phyloP scores from a whole-genome alignment of 2,888 invertebrate species.

The Lissonota sp. region DNA sequence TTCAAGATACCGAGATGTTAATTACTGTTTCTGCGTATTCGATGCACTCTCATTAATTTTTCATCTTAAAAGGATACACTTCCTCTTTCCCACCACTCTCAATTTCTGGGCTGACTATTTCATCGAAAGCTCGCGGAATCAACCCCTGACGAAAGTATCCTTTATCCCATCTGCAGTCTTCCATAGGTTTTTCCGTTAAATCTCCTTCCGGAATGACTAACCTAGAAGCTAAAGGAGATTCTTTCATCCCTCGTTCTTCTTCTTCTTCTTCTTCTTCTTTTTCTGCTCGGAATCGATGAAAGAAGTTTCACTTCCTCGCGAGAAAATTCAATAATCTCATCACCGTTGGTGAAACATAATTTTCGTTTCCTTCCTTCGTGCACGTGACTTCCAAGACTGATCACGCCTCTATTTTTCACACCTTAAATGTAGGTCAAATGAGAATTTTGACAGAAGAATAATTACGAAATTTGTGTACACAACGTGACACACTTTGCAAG shows the following conservation, averaged over 20 bases:
- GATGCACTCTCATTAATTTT: not conserved
- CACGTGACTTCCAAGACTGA: not conserved
- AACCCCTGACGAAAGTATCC: too few species aligned
- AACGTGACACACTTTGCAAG: not conserved
- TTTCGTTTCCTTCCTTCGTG: not conserved
- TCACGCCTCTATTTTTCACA: not conserved
- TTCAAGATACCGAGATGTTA: too few species aligned
- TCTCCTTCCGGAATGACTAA: too few species aligned
- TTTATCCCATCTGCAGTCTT: too few species aligned
- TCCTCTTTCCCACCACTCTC: conserved; percentile 24
- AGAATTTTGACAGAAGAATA: not conserved
- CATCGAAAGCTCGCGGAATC: too few species aligned
- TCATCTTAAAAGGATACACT: conserved; percentile 31
- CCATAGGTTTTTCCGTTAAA: too few species aligned
- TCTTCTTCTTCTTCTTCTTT: not conserved
- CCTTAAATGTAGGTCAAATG: not conserved
- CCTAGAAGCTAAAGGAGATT: conserved; percentile 6
- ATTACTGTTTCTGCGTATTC: too few species aligned
- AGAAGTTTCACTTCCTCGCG: conserved; percentile 1
- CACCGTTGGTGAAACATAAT: conserved; percentile 10
- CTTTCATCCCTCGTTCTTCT: not conserved
- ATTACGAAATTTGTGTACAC: not conserved
- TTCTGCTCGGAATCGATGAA: conserved; percentile 3
- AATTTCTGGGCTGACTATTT: conserved; percentile 6
- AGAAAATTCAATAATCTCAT: conserved; percentile 48